phyloP scores from a whole-genome alignment of 2,797 vertebrate genomes.

The Eremophila alpestris region DNA sequence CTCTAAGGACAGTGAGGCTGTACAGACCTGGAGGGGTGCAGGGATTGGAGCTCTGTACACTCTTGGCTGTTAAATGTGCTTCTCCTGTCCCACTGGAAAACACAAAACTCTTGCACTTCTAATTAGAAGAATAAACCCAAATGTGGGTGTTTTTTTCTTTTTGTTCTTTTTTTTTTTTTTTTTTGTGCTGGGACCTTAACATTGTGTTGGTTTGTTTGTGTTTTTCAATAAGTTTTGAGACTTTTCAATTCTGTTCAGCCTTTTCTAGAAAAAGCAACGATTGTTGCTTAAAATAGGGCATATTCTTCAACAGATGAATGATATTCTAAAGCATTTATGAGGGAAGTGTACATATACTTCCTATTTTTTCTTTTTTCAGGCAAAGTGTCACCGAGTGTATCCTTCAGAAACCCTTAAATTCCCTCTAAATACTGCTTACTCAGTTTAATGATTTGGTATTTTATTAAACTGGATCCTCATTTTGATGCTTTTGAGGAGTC shows the following conservation, averaged over 20 bases:
- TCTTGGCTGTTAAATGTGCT: background rate
- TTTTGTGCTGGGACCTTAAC: background rate
- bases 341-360: background rate
- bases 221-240: background rate
- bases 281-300: background rate
- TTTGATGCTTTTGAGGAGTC: background rate
- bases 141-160: background rate
- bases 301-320: background rate
- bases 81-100: background rate
- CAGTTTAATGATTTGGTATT: background rate
- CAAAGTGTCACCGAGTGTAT: background rate
- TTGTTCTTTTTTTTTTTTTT: background rate
- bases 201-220: fast-evolving
- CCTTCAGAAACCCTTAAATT: background rate
- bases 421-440: background rate
- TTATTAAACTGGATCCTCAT: background rate
- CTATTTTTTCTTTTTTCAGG: background rate
- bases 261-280: background rate
- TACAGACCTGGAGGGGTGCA: background rate
- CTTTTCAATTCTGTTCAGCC: background rate
- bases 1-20: background rate
- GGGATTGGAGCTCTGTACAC: background rate
- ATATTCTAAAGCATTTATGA: background rate
- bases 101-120: background rate
- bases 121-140: background rate